These are phyloP conservation scores for Anas platyrhynchos DNA, from an alignment of 2,113 vertebrate species.

Conservation along the genomic window DNA sequence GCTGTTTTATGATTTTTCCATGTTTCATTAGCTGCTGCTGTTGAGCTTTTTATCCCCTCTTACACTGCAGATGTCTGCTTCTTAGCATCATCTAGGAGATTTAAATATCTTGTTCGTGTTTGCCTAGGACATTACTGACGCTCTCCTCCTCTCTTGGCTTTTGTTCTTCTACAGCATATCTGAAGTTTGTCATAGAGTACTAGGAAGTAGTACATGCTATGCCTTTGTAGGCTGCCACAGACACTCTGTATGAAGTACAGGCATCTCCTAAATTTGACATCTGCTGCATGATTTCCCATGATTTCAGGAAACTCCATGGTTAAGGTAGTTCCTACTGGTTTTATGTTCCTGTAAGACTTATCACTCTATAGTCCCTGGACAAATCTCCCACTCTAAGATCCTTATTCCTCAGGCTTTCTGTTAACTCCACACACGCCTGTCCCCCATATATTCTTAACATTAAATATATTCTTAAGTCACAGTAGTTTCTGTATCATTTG, in stretches of 20 bases:
- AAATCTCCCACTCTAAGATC: neutral
- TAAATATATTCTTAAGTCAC: neutral
- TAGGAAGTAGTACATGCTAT: neutral
- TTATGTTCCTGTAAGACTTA: neutral
- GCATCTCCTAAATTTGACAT: neutral
- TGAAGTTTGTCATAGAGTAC: neutral
- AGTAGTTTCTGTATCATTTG: neutral
- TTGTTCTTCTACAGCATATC: neutral
- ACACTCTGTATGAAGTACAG: neutral
- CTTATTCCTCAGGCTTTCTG: neutral
- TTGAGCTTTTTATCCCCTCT: neutral
- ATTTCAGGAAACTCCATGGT: neutral
- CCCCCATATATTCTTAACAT: neutral
- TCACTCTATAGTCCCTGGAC: neutral
- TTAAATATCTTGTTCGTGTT: neutral
- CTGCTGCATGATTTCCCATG: accelerated
- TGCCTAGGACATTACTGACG: neutral
- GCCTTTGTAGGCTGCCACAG: neutral
- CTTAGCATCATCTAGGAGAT: neutral
- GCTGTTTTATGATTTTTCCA: neutral
- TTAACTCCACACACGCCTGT: neutral
- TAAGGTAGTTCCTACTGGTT: neutral
- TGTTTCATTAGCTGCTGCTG: neutral
- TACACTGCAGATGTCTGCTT: neutral
- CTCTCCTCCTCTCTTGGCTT: neutral